phyloP scores from a whole-genome alignment of 2,797 vertebrate species.

The Amazona ochrocephala region DNA sequence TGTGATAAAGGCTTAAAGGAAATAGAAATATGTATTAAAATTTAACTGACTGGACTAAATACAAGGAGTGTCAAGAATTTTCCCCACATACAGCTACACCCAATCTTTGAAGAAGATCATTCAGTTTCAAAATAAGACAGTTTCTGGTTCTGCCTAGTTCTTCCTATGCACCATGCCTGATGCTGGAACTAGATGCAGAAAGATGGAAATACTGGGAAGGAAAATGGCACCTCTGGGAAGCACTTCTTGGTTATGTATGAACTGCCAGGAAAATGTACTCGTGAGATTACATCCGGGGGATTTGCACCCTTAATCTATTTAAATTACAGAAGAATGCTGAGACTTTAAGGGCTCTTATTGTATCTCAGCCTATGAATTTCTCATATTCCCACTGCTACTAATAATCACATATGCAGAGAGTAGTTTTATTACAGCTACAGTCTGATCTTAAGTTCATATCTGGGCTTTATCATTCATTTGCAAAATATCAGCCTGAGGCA shows the following conservation, averaged over 20 bases:
- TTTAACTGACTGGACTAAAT: not conserved
- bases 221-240: constrained; percentile 10
- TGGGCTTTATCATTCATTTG: not conserved
- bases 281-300: constrained; percentile 17
- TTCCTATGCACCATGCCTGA: not conserved
- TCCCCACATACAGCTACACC: not conserved
- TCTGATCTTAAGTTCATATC: not conserved
- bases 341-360: not conserved
- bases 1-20: not conserved
- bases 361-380: constrained; percentile 55
- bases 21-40: not conserved
- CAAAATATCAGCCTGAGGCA: constrained; percentile 24
- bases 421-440: not conserved
- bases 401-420: constrained; percentile 1
- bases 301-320: constrained; percentile 43
- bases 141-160: not conserved
- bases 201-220: not conserved
- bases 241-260: not conserved
- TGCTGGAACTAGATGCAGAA: not conserved
- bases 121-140: not conserved
- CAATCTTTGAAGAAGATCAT: not conserved
- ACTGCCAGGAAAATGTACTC: constrained; percentile 13
- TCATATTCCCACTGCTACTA: constrained; percentile 47
- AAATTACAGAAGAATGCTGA: constrained; percentile 19
- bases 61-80: not conserved